These are phyloP conservation scores for Cirrhinus mrigala DNA, from an alignment of 2,797 vertebrate genomes.

Conservation along the genomic window DNA sequence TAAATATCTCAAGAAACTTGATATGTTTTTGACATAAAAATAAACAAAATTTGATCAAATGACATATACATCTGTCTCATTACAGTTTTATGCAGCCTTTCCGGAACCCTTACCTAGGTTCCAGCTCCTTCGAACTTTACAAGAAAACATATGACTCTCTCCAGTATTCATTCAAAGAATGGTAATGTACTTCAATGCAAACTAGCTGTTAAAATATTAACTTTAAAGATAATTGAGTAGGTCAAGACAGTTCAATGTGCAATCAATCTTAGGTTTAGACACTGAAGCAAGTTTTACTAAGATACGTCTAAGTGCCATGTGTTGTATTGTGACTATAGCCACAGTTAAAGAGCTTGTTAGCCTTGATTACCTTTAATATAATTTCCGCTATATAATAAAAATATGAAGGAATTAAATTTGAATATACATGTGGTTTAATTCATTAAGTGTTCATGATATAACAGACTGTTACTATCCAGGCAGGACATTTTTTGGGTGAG, in stretches of 20 bases:
- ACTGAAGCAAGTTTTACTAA: not conserved
- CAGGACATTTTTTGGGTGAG: constrained; percentile 72
- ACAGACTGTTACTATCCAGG: constrained; percentile 63
- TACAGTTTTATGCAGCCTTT: constrained; percentile 73
- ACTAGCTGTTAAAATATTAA: constrained; percentile 9
- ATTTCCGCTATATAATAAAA: not conserved
- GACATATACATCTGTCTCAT: not conserved
- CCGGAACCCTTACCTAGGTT: constrained; percentile 65
- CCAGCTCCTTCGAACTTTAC: constrained; percentile 64
- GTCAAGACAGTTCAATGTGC: not conserved
- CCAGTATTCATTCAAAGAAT: constrained; percentile 81
- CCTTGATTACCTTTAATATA: not conserved
- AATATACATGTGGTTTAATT: not conserved
- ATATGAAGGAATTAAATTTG: not conserved
- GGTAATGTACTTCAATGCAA: constrained; percentile 67
- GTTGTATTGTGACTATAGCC: not conserved
- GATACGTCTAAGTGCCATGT: not conserved
- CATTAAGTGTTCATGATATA: not conserved
- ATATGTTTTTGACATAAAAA: not conserved
- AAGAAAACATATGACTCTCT: constrained; percentile 75
- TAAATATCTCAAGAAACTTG: not conserved
- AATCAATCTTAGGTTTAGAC: not conserved
- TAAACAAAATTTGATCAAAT: not conserved
- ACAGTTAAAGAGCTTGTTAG: not conserved
- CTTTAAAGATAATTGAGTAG: not conserved